A percentile compares a stretch with the other conserved stretches of the same genome.
These are phyloP conservation scores for Pseudocheirus occidentalis DNA, from an alignment of 2,797 vertebrate species.

Conservation along the genomic window DNA sequence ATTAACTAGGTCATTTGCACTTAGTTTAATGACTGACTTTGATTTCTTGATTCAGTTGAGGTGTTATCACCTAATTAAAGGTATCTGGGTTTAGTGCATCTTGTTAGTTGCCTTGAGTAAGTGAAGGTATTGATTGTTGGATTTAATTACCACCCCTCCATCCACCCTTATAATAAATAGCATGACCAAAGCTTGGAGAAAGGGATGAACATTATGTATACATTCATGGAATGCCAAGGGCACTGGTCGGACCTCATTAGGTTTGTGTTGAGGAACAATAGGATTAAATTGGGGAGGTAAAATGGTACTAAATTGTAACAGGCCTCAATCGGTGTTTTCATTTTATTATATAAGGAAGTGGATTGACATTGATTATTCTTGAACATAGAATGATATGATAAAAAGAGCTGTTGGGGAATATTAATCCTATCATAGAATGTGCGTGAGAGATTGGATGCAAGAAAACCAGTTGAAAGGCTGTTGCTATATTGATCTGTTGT, in stretches of 20 bases:
- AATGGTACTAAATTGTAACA: not conserved
- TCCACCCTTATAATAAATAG: not conserved
- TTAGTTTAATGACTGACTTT: not conserved
- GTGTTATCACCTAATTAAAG: not conserved
- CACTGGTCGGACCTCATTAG: not conserved
- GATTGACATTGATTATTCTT: slow-evolving; percentile 2
- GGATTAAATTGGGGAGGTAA: not conserved
- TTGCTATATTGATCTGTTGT: not conserved
- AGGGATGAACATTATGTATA: not conserved
- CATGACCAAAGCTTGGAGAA: not conserved
- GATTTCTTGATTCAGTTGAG: not conserved
- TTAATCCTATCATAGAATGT: slow-evolving; percentile 7
- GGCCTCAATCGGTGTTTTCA: not conserved
- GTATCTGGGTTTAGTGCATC: not conserved
- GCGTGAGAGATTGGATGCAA: slow-evolving; percentile 2
- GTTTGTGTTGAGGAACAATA: not conserved
- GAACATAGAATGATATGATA: not conserved
- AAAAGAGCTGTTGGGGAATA: not conserved
- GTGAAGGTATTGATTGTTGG: not conserved
- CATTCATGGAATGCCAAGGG: not conserved
- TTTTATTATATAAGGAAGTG: slow-evolving; percentile 39
- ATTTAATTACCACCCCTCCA: not conserved
- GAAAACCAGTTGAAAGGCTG: too few species aligned
- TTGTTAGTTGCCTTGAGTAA: not conserved
- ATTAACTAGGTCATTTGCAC: not conserved